A percentile compares a stretch with the other conserved stretches of the same genome.
phyloP scores from a whole-genome alignment of 1,140 invertebrate genomes.

The Meloidogyne floridensis region DNA sequence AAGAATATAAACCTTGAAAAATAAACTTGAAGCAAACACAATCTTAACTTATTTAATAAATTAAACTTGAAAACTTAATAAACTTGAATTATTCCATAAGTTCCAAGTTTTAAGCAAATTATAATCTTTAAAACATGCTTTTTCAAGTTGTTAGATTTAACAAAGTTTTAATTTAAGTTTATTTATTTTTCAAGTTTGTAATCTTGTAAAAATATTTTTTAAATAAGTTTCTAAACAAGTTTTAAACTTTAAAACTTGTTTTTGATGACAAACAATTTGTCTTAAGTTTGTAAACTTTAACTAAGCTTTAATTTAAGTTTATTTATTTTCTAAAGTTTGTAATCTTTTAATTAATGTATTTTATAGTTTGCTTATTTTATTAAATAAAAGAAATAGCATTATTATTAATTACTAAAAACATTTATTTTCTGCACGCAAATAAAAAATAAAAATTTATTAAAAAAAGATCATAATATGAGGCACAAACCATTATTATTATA shows the following conservation, averaged over 20 bases:
- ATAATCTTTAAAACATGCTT: too few relatives aligned
- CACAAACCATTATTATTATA: background rate
- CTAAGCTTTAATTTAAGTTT: too few relatives aligned
- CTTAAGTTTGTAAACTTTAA: too few relatives aligned
- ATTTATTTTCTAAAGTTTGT: background rate
- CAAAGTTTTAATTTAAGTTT: too few relatives aligned
- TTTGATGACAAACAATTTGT: too few relatives aligned
- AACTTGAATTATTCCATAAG: too few relatives aligned
- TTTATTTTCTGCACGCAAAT: background rate
- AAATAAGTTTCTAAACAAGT: too few relatives aligned
- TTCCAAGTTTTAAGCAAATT: too few relatives aligned
- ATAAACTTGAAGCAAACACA: conserved; percentile 2
- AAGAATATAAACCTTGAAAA: background rate
- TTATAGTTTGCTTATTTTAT: background rate
- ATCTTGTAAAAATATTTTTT: background rate
- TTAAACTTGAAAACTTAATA: background rate
- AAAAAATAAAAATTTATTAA: background rate
- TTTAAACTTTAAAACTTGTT: too few relatives aligned
- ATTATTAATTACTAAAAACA: background rate
- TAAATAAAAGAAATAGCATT: background rate
- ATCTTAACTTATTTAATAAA: too few relatives aligned
- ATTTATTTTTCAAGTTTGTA: background rate
- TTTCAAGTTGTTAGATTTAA: too few relatives aligned
- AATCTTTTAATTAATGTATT: conserved; percentile 1
- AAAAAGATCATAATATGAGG: background rate